phyloP scores from a whole-genome alignment of 2,888 invertebrate species.

The Aelia acuminata region DNA sequence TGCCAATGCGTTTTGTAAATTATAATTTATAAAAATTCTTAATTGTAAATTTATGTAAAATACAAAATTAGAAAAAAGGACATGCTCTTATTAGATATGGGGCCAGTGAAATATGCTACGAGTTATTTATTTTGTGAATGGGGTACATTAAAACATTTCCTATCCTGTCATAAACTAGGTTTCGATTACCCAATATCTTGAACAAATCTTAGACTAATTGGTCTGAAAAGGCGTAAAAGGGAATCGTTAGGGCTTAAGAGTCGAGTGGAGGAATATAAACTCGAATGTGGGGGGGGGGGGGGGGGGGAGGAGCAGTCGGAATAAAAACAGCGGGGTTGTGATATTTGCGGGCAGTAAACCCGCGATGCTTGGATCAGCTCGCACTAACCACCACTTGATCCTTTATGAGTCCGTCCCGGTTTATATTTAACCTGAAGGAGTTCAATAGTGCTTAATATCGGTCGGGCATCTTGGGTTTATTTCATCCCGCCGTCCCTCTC shows the following conservation, averaged over 20 bases:
- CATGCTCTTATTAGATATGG: no score
- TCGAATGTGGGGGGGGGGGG: neutral
- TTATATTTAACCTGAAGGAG: neutral
- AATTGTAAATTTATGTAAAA: no score
- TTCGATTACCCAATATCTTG: neutral
- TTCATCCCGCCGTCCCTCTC: neutral
- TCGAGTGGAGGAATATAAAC: constrained; percentile 1
- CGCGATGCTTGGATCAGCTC: constrained; percentile 2
- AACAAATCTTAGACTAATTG: constrained; percentile 14
- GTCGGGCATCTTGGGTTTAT: neutral
- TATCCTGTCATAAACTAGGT: neutral
- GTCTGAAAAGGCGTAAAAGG: neutral
- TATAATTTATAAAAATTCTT: no score
- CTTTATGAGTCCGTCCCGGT: neutral
- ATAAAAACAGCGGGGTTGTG: constrained; percentile 6
- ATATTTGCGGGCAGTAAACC: constrained; percentile 18
- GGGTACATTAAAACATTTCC: no score
- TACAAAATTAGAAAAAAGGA: no score
- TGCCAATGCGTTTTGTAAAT: no score
- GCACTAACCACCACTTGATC: neutral
- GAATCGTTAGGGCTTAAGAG: neutral
- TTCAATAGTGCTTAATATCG: neutral
- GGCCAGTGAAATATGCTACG: no score
- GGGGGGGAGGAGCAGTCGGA: neutral
- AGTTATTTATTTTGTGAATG: no score